Base-by-base conservation (phyloP, 1,140 invertebrate species). In the Bombus ignitus region DNA sequence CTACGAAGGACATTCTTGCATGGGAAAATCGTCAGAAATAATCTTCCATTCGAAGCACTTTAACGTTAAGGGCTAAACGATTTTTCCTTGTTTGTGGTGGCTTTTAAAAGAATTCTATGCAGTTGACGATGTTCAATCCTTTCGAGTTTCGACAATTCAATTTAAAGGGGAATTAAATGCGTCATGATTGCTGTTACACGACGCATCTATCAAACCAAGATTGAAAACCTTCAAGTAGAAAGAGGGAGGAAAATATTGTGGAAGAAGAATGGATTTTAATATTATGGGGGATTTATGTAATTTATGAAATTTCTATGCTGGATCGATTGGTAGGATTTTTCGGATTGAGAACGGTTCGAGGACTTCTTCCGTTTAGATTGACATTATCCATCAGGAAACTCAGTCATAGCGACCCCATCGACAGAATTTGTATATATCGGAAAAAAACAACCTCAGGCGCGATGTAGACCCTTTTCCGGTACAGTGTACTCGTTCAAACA, bases 1-100 rank as follows among this genome's bases (percentile, higher is more conserved):
- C 25, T 5, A 10, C n/a, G 59, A 44, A 79, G 28, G 92, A 92
- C 91, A 94, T 90, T 87, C 87, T 80, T 81, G 92, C 92, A 91
- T 95, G 93, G 94, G 94, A 95, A 94, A 94, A 92, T 94, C 92
- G 90, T 89, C 42, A 83, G 87, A 83, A 73, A 87, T 90, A 88
- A 72, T 15, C 75, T 85, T 81, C n/a, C 62, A 28, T 44, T 37
- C 8, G n/a, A 12, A 75, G 62, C 39, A 9, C 42, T 62, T 37
- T 62, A 39, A 22, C 12, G 13, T 10, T 4, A 53, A 18, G 13
- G n/a, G 76, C 25, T 22, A 37, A 73, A 85, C 70, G 37, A 62
- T 74, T 66, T 73, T 44, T 37, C 35, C 5, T 42, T 15, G 15
- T 37, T 62, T n/a, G 13, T 59, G 12, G 22, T 25, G 42, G 32